phyloP scores from a whole-genome alignment of 2,888 invertebrate species.

The Melitaea athalia region DNA sequence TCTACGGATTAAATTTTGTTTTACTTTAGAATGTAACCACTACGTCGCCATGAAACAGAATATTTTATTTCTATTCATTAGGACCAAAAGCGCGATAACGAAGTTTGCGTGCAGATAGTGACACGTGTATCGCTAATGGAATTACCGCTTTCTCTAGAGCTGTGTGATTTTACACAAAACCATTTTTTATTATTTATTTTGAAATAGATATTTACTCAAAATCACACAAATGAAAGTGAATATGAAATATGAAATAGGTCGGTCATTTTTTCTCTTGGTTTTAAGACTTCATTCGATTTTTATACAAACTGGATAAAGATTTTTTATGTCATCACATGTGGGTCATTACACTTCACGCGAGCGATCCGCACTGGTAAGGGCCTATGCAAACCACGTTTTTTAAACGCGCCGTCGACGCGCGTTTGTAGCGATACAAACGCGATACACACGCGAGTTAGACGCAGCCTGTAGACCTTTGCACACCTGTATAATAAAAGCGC shows the following conservation, averaged over 20 bases:
- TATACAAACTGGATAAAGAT: too few species aligned
- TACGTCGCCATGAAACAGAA: neutral
- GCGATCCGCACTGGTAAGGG: too few species aligned
- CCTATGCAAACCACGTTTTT: too few species aligned
- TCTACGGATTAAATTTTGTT: neutral
- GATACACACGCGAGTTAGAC: too few species aligned
- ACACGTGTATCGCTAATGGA: conserved; percentile 54
- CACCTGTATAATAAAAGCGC: too few species aligned
- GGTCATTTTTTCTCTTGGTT: too few species aligned
- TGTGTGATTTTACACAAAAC: conserved; percentile 9
- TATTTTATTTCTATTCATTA: conserved; percentile 27
- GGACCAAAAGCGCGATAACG: conserved; percentile 47
- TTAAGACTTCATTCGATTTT: too few species aligned
- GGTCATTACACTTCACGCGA: too few species aligned
- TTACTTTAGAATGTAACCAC: neutral
- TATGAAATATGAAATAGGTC: neutral
- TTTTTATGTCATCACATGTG: too few species aligned
- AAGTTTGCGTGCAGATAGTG: conserved; percentile 63
- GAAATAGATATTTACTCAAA: neutral
- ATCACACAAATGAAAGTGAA: neutral
- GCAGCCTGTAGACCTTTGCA: too few species aligned
- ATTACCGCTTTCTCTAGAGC: conserved; percentile 21
- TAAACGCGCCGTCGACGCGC: too few species aligned
- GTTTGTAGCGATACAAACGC: too few species aligned
- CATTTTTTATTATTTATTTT: conserved; percentile 7